Conservation (phyloP, 2,113 vertebrate species). For the Megaptera novaeangliae region DNA sequence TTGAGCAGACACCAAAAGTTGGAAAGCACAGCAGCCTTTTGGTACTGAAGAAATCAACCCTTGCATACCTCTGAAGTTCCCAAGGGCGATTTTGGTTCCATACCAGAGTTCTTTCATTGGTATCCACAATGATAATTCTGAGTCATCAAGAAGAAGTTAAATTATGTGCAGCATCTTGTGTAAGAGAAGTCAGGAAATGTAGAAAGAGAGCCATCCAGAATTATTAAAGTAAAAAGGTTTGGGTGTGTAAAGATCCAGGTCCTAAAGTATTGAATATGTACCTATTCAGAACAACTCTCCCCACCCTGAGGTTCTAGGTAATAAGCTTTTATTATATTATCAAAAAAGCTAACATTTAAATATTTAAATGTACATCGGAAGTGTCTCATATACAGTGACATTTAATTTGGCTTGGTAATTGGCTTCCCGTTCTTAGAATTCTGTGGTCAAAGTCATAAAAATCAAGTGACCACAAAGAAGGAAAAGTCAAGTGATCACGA, state of each 20-base stretch:
- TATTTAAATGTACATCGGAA: slow-evolving; percentile 24
- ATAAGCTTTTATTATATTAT: neutral
- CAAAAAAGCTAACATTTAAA: neutral
- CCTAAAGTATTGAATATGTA: slow-evolving; percentile 9
- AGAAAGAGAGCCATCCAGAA: neutral
- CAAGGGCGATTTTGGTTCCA: neutral
- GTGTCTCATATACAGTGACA: neutral
- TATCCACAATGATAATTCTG: neutral
- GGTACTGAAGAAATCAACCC: neutral
- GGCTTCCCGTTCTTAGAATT: slow-evolving; percentile 63
- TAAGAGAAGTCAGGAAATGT: slow-evolving; percentile 22
- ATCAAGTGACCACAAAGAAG: slow-evolving; percentile 32
- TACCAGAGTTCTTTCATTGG: neutral
- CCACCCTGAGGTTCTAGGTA: neutral
- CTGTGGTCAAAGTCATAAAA: slow-evolving; percentile 50
- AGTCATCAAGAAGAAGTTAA: slow-evolving; percentile 22
- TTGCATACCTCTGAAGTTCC: neutral
- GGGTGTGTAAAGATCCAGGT: neutral
- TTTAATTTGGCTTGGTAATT: slow-evolving; percentile 54
- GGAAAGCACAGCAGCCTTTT: neutral
- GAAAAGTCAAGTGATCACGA: neutral
- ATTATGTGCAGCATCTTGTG: neutral
- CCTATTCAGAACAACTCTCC: neutral
- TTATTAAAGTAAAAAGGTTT: neutral
- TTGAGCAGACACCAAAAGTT: neutral